Base-by-base conservation (phyloP, 2,797 vertebrate genomes). In the Delichon dasypus region DNA sequence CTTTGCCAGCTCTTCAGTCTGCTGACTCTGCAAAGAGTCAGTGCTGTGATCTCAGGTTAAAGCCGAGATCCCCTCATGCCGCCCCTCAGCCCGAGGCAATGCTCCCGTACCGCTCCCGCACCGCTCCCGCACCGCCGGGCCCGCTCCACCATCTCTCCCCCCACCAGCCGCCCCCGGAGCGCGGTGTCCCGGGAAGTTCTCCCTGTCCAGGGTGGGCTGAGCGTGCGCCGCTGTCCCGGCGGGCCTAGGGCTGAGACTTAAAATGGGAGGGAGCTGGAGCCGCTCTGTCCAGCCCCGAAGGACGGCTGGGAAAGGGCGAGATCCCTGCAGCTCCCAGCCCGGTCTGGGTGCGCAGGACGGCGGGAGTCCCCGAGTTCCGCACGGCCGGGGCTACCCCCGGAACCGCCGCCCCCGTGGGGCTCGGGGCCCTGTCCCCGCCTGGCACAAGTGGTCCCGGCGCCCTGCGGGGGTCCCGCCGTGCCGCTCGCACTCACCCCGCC, bases 201-300 rank as follows among this genome's bases (percentile, higher is more conserved):
- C 25, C 25, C 18, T 15, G 9, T 16, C 11, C 13, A 1, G 48
- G 13, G 40, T 2, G 10, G 29, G 32, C 7, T 12, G 15, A 61
- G 38, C 7, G 5, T 5, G 19, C 7, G 47, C 48, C 5, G 9
- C 7, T 10, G 16, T 36, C 16, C 40, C 47, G 22, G 40, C 8
- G 5, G 40, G 16, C 61, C 75, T 2, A 10, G 25, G 9, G 17
- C 11, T 9, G 61, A 32, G 9, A n/a, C 12, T 21, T 3, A 2
- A 27, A 22, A 26, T 0, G 4, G 38, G 11, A 17, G 13, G 18
- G 25, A 27, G 9, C 50, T 2, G 34, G 4, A 27, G 5, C 4
- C 8, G 45, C 19, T n/a, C 40, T 10, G 27, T 17, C 26, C 16
- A 7, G 22, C 54, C 9, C 15, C 4, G 26, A 10, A n/a, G 48